Base-by-base conservation (phyloP, 2,797 vertebrate genomes). In the Cynodonichthys magdalenae region DNA sequence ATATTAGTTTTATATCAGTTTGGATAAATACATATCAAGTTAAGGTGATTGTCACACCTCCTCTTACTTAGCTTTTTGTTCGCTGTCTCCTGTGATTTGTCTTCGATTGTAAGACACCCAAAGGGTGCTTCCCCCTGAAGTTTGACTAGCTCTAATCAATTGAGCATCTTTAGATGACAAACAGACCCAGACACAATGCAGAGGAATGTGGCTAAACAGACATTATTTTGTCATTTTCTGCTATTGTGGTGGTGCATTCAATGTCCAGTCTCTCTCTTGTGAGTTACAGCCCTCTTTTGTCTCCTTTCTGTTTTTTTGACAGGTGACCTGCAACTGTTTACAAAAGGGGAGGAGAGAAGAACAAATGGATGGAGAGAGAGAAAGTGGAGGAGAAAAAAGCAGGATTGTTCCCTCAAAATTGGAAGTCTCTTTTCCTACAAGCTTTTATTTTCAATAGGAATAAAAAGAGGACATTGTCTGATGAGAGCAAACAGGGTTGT, bases 101-200 rank as follows among this genome's bases (percentile, higher is more conserved):
- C 63, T 56, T 24, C 60, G 81, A 59, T 56, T 11, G 8, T 56
- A 68, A 78, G 74, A 84, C 71, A 61, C 71, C 63, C 27, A 1
- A 65, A 71, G 57, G 59, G 45, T 29, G 17, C 31, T 15, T n/a
- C 27, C 71, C 72, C 64, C 66, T 36, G 58, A 69, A 57, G 74
- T 72, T 80, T 50, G 59, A 80, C 75, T 74, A 78, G 85, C 80
- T 79, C 77, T 77, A 70, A 92, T 92, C 83, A 84, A 79, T 89
- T 65, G 73, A 68, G 72, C 77, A 77, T 77, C 74, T 82, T 83
- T 70, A 75, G 62, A 67, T 53, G 63, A 64, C 68, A 83, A 83
- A 73, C 66, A 78, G 52, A 71, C 68, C 15, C 20, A 67, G 69
- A 66, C 59, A 67, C 60, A 69, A 66, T 60, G 66, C 19, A 49